A percentile compares a stretch with the other conserved stretches of the same genome.
Conservation (phyloP, 2,797 vertebrate species). For the Chelon auratus region DNA sequence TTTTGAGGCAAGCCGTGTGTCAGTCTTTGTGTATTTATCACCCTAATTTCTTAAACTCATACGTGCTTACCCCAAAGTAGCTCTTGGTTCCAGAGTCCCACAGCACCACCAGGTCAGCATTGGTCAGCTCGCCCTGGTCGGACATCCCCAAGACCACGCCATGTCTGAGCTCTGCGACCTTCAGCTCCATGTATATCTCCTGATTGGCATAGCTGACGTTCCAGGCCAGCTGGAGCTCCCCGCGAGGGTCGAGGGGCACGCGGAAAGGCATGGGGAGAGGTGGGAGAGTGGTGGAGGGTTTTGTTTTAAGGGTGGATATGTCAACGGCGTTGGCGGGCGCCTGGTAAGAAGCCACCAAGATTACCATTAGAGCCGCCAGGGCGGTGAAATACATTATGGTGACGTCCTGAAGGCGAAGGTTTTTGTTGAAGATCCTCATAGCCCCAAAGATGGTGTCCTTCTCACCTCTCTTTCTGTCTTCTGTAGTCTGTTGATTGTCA, state of each 20-base stretch:
- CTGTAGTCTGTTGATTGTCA: constrained; percentile 9
- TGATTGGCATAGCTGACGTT: constrained; percentile 90
- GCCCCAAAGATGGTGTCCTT: not conserved
- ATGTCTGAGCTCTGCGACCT: constrained; percentile 74
- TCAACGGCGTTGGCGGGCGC: constrained; percentile 75
- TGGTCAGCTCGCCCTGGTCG: constrained; percentile 88
- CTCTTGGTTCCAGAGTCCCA: constrained; percentile 88
- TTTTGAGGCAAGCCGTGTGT: not conserved
- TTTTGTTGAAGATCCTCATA: constrained; percentile 80
- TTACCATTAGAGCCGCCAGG: constrained; percentile 88
- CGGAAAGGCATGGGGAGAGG: constrained; percentile 87
- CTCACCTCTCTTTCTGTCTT: not conserved
- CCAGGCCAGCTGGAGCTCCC: constrained; percentile 90
- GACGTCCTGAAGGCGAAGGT: constrained; percentile 86
- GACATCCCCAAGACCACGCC: constrained; percentile 96
- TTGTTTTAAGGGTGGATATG: constrained; percentile 74
- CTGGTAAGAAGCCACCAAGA: constrained; percentile 92
- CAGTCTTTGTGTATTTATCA: not conserved
- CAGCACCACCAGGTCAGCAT: constrained; percentile 91
- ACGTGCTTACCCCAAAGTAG: constrained; percentile 73
- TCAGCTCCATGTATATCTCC: constrained; percentile 88
- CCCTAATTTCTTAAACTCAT: not conserved
- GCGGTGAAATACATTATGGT: constrained; percentile 92
- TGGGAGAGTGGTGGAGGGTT: constrained; percentile 32
- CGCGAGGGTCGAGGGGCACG: constrained; percentile 88